These are phyloP conservation scores for Mungos mungo DNA, from an alignment of 2,113 vertebrate species.

Conservation along the genomic window DNA sequence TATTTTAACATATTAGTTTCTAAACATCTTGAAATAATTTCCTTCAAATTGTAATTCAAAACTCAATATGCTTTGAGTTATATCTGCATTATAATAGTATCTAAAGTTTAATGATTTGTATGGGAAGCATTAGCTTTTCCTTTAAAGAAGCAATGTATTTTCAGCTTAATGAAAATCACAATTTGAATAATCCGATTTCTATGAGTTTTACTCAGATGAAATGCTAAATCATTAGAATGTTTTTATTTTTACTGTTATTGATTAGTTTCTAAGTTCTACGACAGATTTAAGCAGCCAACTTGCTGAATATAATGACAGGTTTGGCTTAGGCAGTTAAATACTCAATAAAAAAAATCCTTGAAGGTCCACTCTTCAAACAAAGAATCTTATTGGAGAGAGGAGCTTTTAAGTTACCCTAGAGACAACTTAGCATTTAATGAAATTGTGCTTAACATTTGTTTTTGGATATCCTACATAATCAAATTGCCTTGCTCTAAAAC, in stretches of 20 bases:
- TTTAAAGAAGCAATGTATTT: slow-evolving; percentile 37
- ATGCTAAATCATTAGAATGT: neutral
- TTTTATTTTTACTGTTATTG: neutral
- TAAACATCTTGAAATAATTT: slow-evolving; percentile 62
- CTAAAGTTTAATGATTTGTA: neutral
- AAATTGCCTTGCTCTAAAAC: neutral
- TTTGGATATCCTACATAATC: neutral
- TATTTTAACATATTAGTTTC: slow-evolving; percentile 49
- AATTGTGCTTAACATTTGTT: neutral
- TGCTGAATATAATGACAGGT: neutral
- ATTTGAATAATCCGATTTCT: neutral
- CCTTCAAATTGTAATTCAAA: slow-evolving; percentile 45
- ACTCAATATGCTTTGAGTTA: slow-evolving; percentile 14
- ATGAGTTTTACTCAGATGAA: neutral
- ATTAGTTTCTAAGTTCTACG: neutral
- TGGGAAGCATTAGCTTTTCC: neutral
- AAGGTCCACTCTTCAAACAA: neutral
- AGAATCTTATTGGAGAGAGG: neutral
- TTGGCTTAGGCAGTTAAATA: neutral
- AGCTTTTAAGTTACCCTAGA: neutral
- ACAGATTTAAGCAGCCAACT: neutral
- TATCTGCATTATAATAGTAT: slow-evolving; percentile 48
- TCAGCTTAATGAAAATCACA: slow-evolving; percentile 21
- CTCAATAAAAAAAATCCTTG: neutral
- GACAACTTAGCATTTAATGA: neutral